Conservation (phyloP, 2,888 invertebrate species). For the Branchipolynoe longqiensis region DNA sequence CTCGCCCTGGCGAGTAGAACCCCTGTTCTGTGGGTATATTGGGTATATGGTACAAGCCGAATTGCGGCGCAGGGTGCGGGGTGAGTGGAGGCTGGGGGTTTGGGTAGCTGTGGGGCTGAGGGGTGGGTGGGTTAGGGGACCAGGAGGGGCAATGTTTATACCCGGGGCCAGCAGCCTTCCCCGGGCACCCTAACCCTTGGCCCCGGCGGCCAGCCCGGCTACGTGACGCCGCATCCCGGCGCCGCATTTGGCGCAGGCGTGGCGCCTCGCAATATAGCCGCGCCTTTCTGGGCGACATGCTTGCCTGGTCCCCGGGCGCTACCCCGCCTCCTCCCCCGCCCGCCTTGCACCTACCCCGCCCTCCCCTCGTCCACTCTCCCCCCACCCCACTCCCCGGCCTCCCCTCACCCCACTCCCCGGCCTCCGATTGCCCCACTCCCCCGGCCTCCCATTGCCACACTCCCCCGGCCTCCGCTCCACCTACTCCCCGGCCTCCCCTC, state of each 20-base stretch:
- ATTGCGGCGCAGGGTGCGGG: not conserved
- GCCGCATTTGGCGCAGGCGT: slow-evolving; percentile 7
- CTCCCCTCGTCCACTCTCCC: too few species aligned
- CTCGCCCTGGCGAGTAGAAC: too few species aligned
- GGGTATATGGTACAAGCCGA: not conserved
- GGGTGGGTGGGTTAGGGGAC: not conserved
- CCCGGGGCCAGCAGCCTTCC: not conserved
- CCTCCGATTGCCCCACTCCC: not conserved
- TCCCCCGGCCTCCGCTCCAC: not conserved
- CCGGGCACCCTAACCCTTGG: slow-evolving; percentile 41
- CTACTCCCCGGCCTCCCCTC: not conserved
- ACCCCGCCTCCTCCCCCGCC: not conserved
- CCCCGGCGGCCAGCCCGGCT: not conserved
- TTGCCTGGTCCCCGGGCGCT: slow-evolving; percentile 14
- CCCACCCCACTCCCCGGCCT: not conserved
- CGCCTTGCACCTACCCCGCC: not conserved
- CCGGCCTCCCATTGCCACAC: not conserved
- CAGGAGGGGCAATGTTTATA: slow-evolving; percentile 5
- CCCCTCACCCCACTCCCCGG: not conserved
- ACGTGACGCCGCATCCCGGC: slow-evolving; percentile 22
- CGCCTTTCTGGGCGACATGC: slow-evolving; percentile 15
- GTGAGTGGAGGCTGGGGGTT: not conserved
- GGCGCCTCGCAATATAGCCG: slow-evolving; percentile 38
- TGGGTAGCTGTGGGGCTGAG: not conserved
- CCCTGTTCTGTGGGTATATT: too few species aligned